Conservation (phyloP, 1,140 invertebrate species). For the Sycophaga agraensis region DNA sequence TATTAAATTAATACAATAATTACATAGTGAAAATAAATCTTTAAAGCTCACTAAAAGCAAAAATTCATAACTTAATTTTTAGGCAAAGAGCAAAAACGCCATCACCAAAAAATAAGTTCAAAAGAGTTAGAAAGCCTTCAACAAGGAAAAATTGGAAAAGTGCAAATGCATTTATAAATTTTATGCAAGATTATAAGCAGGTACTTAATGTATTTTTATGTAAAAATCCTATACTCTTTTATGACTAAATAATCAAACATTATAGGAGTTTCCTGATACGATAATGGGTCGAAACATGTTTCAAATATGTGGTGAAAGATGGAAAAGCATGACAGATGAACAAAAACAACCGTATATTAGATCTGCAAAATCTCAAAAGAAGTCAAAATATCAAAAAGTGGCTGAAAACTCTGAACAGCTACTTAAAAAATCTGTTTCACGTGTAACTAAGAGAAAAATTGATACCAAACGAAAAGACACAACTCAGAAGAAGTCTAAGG, state of each 20-base stretch:
- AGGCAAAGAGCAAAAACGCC: slow-evolving; percentile 23
- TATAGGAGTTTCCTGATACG: slow-evolving; percentile 21
- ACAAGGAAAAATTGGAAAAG: slow-evolving; percentile 35
- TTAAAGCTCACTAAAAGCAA: too few species aligned
- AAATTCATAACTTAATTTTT: too few species aligned
- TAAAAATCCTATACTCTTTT: background rate
- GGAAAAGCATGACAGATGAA: slow-evolving; percentile 39
- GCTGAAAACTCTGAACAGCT: background rate
- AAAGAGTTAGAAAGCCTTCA: too few species aligned
- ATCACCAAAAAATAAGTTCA: too few species aligned
- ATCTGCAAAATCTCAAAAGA: slow-evolving; percentile 35
- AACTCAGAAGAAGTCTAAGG: slow-evolving; percentile 22
- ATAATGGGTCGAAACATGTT: slow-evolving; percentile 32
- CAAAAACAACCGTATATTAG: slow-evolving; percentile 43
- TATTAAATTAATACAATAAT: too few species aligned
- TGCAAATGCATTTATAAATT: slow-evolving; percentile 43
- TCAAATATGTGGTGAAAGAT: slow-evolving; percentile 39
- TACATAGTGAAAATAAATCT: too few species aligned
- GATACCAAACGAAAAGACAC: slow-evolving; percentile 27
- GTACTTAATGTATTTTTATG: slow-evolving; percentile 26
- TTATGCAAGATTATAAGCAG: slow-evolving; percentile 43
- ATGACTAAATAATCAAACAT: background rate
- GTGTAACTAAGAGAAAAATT: slow-evolving; percentile 22
- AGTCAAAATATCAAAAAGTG: slow-evolving; percentile 21
- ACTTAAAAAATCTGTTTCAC: slow-evolving; percentile 15